Base-by-base conservation (phyloP, 1,140 invertebrate genomes). In the Asobara japonica region DNA sequence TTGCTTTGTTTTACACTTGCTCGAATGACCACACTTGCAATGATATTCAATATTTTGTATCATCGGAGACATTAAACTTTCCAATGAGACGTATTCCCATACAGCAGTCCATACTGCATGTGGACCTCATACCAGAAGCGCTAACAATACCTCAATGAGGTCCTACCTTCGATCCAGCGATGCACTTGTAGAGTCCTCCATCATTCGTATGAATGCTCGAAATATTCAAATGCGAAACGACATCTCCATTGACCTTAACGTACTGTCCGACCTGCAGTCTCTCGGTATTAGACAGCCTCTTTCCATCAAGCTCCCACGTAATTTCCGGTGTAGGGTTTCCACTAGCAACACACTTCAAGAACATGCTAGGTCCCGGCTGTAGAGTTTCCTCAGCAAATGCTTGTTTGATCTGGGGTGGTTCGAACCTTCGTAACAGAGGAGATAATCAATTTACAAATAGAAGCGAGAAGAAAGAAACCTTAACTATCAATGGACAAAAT, bases 321-420 rank as follows among this genome's bases (percentile, higher is more conserved):
- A 99, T 96, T 88, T 96, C 95, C 62, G 97, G 97, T 13, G 95
- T 94, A 8, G 97, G 97, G 86, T 97, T 98, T 60, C 96, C 96
- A 77, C 92, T 92, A 31, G 93, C 93, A 10, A 92, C 89, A 85
- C 94, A 96, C 79, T 94, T 93, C 5, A 98, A 88, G 71, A 94
- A 94, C 11, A 96, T 92, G 66, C 93, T 92, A 20, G 94, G 93
- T 51, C 96, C 95, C 0, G 95, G 95, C 76, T 96, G 93, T 71
- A 97, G 90, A 56, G 94, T 96, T 84, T 96, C 93, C 80, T 96
- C 94, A 72, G 91, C 89, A 87, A 97, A 97, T 64, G 93, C 92
- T 80, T 95, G 93, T 41, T 94, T 91, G 71, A 97, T 95, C 80
- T 94, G 93, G 18, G 95, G 95, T 72, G 95, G 95, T 84, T 96